Conservation (phyloP, 2,113 vertebrate genomes). For the Perccottus glenii region DNA sequence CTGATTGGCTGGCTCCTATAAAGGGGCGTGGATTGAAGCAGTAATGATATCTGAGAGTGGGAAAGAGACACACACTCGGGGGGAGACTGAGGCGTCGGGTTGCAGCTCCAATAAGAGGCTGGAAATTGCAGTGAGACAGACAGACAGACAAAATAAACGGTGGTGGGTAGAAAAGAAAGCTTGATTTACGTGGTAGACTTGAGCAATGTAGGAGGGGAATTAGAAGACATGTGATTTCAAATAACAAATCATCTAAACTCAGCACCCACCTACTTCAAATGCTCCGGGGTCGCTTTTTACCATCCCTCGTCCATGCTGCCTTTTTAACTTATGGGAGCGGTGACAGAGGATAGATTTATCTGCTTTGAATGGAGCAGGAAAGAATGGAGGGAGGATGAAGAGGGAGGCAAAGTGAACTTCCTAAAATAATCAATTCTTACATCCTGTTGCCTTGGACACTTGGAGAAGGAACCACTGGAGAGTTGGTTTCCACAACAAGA, state of each 20-base stretch:
- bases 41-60: constrained; percentile 70
- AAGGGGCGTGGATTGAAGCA: constrained; percentile 55
- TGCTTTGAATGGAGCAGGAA: constrained; percentile 26
- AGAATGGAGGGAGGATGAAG: constrained; percentile 32
- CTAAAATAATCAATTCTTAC: constrained; percentile 69
- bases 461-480: constrained; percentile 32
- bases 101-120: constrained; percentile 72
- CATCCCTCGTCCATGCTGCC: constrained; percentile 32
- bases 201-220: constrained; percentile 59
- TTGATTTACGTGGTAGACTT: constrained; percentile 41
- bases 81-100: constrained; percentile 60
- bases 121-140: constrained; percentile 63
- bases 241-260: constrained; percentile 33
- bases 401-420: constrained; percentile 56
- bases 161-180: constrained; percentile 31
- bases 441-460: constrained; percentile 56
- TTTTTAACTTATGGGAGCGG: constrained; percentile 62
- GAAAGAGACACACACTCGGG: constrained; percentile 30
- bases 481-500: constrained; percentile 6
- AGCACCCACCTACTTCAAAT: constrained; percentile 68
- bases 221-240: constrained; percentile 66
- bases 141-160: constrained; percentile 26
- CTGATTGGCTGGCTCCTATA: constrained; percentile 56
- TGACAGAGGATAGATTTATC: constrained; percentile 66
- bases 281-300: constrained; percentile 42